Conservation (phyloP, 2,888 invertebrate species). For the Monochamus alternatus region DNA sequence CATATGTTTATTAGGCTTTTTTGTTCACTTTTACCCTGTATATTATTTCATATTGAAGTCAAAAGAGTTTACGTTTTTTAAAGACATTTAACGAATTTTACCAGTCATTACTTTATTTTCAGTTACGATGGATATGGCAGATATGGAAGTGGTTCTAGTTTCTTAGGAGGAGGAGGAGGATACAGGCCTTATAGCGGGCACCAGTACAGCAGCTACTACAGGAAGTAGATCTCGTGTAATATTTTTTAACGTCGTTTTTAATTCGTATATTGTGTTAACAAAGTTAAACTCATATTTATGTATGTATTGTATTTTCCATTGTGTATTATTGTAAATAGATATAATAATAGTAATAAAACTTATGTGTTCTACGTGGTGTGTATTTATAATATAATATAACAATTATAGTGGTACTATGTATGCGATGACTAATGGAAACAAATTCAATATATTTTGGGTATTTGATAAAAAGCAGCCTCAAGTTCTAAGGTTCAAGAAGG, state of each 20-base stretch:
- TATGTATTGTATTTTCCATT: conserved; percentile 1
- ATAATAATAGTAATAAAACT: neutral
- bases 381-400: neutral
- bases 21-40: too few species aligned
- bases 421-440: too few species aligned
- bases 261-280: neutral
- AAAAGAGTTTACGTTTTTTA: too few species aligned
- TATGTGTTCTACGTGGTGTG: conserved; percentile 3
- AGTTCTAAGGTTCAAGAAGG: too few species aligned
- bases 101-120: neutral
- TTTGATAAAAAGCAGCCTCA: too few species aligned
- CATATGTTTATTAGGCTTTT: too few species aligned
- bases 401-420: too few species aligned
- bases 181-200: conserved; percentile 53
- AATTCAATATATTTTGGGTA: too few species aligned
- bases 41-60: too few species aligned
- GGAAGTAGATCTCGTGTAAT: conserved; percentile 25
- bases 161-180: conserved; percentile 52
- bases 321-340: conserved; percentile 15
- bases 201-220: conserved; percentile 47
- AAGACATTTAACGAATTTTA: too few species aligned
- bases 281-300: conserved; percentile 4
- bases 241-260: conserved; percentile 2
- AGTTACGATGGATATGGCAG: conserved; percentile 39
- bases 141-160: conserved; percentile 43